These are phyloP conservation scores for Cygnus buccinator DNA, from an alignment of 2,113 vertebrate species.

Conservation along the genomic window DNA sequence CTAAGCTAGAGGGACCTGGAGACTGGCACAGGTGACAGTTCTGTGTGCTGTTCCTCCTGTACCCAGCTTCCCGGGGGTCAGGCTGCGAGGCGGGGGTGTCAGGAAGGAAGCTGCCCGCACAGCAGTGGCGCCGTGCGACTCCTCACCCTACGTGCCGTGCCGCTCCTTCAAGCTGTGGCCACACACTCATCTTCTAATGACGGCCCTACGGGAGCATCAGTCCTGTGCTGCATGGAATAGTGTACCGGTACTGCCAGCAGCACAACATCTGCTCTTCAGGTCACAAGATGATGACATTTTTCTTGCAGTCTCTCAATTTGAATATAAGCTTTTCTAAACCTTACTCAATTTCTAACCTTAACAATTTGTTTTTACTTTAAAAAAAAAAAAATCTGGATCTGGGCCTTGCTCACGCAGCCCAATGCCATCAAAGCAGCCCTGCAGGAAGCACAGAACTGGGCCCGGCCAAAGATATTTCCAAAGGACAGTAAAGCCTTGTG, in stretches of 20 bases:
- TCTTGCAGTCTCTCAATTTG: background rate
- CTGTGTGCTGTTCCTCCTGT: background rate
- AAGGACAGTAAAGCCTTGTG: background rate
- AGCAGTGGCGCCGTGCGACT: background rate
- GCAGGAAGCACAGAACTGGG: background rate
- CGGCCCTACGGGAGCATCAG: background rate
- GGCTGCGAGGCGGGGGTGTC: background rate
- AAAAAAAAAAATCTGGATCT: background rate
- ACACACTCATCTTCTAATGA: background rate
- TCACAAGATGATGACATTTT: background rate
- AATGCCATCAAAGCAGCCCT: background rate
- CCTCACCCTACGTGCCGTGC: background rate
- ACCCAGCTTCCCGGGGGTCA: background rate
- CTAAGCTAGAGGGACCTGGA: background rate
- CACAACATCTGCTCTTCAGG: background rate
- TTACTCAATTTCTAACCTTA: background rate
- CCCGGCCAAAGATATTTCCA: background rate
- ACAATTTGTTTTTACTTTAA: background rate
- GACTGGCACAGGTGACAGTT: background rate
- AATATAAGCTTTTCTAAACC: background rate
- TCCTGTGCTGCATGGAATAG: rapidly evolving
- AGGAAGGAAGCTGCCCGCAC: background rate
- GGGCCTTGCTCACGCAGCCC: background rate
- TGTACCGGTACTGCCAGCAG: background rate
- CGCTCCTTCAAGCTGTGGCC: background rate